Conservation (phyloP, 2,888 invertebrate species). For the Chesias legatella region DNA sequence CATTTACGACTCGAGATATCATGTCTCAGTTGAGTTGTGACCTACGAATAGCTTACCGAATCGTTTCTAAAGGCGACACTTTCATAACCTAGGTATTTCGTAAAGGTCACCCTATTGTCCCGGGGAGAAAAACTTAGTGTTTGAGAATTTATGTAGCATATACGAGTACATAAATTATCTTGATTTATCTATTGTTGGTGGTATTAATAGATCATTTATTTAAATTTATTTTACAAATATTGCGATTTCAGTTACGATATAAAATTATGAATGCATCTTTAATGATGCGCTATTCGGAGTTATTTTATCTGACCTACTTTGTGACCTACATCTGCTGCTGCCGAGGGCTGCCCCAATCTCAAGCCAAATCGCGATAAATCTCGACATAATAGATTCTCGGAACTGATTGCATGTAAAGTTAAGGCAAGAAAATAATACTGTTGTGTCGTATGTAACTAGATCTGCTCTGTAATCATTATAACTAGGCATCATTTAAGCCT, state of each 20-base stretch:
- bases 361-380: slow-evolving; percentile 17
- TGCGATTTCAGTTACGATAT: not conserved
- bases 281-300: slow-evolving; percentile 31
- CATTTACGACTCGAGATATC: slow-evolving; percentile 31
- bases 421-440: no score
- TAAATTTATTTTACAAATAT: not conserved
- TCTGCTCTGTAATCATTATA: no score
- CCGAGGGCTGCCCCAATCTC: slow-evolving; percentile 16
- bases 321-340: slow-evolving; percentile 43
- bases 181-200: no score
- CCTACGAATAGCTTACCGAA: slow-evolving; percentile 4
- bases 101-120: not conserved
- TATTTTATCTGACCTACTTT: slow-evolving; percentile 56
- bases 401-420: not conserved
- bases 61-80: not conserved
- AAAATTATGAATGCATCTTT: slow-evolving; percentile 18
- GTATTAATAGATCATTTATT: no score
- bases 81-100: not conserved
- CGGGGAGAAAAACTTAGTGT: no score
- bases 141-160: no score
- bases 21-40: slow-evolving; percentile 13
- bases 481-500: no score
- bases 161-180: no score
- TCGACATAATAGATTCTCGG: slow-evolving; percentile 6
- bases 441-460: no score